Percentiles rank a stretch among this genome's conserved stretches.
These are phyloP conservation scores for Girardinus metallicus DNA, from an alignment of 2,797 vertebrate genomes.

Conservation along the genomic window DNA sequence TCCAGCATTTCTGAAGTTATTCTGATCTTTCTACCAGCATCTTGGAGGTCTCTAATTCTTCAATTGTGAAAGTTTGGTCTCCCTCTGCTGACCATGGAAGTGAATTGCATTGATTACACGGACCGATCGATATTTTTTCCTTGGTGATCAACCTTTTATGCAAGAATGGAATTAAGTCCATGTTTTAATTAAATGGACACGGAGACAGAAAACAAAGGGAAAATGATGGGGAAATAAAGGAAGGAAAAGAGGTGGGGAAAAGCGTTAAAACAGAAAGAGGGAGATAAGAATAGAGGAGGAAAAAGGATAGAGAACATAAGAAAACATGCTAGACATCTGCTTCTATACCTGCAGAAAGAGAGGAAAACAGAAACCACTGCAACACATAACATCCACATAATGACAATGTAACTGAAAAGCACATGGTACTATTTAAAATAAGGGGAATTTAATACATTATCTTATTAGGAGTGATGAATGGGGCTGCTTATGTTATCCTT, in stretches of 20 bases:
- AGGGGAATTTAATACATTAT: not conserved
- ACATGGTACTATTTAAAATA: not conserved
- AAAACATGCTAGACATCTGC: not conserved
- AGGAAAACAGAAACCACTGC: not conserved
- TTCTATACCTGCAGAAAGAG: not conserved
- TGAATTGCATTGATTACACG: not conserved
- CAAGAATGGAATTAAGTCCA: not conserved
- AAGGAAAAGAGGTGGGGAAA: not conserved
- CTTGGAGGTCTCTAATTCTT: not conserved
- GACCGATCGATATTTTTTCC: not conserved
- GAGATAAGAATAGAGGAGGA: not conserved
- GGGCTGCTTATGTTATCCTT: not conserved
- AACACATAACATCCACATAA: not conserved
- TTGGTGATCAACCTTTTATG: not conserved
- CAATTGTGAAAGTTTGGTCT: constrained; percentile 6
- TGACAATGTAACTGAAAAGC: not conserved
- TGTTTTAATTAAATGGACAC: not conserved
- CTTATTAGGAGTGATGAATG: not conserved
- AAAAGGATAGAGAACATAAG: not conserved
- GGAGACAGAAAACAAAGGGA: not conserved
- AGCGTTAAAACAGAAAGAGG: not conserved
- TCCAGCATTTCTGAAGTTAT: not conserved
- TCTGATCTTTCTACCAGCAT: not conserved
- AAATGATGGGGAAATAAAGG: not conserved
- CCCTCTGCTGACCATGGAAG: constrained; percentile 1